A percentile compares a stretch with the other conserved stretches of the same genome.
Conservation (phyloP, 2,888 invertebrate genomes). For the Aphodius sticticus region DNA sequence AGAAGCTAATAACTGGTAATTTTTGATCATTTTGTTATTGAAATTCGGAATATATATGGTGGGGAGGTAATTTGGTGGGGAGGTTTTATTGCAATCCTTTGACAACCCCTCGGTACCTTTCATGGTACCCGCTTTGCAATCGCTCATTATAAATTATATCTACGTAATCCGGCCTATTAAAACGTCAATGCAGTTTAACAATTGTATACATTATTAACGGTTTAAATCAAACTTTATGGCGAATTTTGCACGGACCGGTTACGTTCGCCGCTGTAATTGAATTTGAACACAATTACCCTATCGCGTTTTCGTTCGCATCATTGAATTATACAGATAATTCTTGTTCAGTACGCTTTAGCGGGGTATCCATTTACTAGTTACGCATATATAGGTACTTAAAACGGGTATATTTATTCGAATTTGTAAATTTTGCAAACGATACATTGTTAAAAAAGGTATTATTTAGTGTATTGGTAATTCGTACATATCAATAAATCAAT, state of each 20-base stretch:
- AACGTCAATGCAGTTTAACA: conserved; percentile 33
- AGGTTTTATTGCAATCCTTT: neutral
- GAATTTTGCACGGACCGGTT: conserved; percentile 12
- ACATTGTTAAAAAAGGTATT: neutral
- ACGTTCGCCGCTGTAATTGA: conserved; percentile 24
- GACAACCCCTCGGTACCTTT: neutral
- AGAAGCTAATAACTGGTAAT: too few species aligned
- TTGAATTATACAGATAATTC: neutral
- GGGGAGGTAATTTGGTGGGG: neutral
- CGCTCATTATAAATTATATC: conserved; percentile 31
- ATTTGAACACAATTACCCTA: conserved; percentile 31
- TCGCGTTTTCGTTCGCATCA: conserved; percentile 8
- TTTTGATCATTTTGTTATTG: too few species aligned
- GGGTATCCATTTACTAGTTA: neutral
- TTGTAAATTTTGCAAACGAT: neutral
- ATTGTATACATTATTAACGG: conserved; percentile 22
- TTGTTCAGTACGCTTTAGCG: neutral
- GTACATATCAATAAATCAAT: too few species aligned
- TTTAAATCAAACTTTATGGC: conserved; percentile 24
- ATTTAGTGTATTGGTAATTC: neutral
- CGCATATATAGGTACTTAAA: neutral
- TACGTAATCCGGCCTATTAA: conserved; percentile 33
- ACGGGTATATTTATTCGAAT: neutral
- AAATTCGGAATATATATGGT: too few species aligned
- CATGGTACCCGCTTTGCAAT: neutral